Conservation (phyloP, 2,797 vertebrate genomes). For the Acridotheres tristis region DNA sequence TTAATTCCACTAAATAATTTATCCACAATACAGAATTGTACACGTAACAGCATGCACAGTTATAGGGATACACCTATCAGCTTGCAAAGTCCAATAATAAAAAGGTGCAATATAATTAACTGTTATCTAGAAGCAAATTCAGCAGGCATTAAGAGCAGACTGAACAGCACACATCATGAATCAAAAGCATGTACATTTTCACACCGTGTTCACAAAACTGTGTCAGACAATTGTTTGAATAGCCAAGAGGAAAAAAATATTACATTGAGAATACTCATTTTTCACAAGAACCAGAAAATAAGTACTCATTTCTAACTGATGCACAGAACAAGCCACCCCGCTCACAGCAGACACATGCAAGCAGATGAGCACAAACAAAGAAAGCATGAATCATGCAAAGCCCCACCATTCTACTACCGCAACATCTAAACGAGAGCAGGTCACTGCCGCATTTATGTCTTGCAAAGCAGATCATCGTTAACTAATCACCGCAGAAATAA, state of each 20-base stretch:
- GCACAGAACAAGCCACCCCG: not conserved
- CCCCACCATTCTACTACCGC: constrained; percentile 87
- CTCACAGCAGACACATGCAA: not conserved
- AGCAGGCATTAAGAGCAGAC: not conserved
- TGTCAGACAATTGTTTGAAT: not conserved
- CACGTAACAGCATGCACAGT: not conserved
- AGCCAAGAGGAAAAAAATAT: not conserved
- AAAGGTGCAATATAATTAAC: not conserved
- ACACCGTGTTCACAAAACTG: not conserved
- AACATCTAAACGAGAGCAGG: constrained; percentile 86
- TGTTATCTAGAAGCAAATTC: not conserved
- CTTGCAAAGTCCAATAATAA: not conserved
- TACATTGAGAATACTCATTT: not conserved
- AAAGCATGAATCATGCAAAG: constrained; percentile 77
- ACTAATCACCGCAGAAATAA: constrained; percentile 31
- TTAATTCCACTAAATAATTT: not conserved
- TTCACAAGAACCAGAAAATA: not conserved
- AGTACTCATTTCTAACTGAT: not conserved
- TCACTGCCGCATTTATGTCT: constrained; percentile 79
- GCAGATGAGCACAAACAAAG: constrained; percentile 21
- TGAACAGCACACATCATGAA: not conserved
- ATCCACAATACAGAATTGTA: rapidly evolving
- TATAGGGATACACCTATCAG: not conserved
- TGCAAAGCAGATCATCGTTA: constrained; percentile 69
- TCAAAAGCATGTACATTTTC: not conserved